Evolutionary conservation across 2,113 vertebrate genomes (phyloP).

Genomic region (Cisticola juncidis): DNA sequence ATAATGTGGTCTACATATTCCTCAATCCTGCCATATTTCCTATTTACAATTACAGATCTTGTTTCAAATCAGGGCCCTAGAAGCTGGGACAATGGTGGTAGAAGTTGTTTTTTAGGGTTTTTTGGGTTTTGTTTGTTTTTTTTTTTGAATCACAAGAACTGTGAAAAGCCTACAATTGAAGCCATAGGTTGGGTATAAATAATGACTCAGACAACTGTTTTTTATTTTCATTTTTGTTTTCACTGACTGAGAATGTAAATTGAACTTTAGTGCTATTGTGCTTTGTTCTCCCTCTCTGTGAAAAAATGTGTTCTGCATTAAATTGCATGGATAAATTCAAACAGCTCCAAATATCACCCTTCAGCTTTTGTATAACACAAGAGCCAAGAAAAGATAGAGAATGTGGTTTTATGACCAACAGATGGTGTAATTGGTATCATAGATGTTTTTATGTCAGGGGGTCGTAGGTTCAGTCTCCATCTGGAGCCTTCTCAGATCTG

Average conservation of each 20-base stretch:
- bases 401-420: constrained; percentile 78
- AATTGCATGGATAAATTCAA: constrained; percentile 68
- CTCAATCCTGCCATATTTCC: background rate
- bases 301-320: constrained; percentile 82
- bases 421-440: constrained; percentile 78
- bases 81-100: background rate
- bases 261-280: constrained; percentile 76
- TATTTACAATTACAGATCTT: background rate
- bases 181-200: constrained; percentile 50
- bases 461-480: constrained; percentile 77
- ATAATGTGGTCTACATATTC: background rate
- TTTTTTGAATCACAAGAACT: background rate
- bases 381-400: constrained; percentile 76
- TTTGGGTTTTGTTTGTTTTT: too few species aligned
- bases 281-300: constrained; percentile 77
- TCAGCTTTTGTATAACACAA: constrained; percentile 68
- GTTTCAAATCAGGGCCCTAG: background rate
- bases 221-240: constrained; percentile 82
- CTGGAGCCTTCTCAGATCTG: constrained; percentile 69
- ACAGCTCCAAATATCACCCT: constrained; percentile 71
- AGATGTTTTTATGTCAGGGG: constrained; percentile 74
- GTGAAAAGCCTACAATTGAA: constrained; percentile 32
- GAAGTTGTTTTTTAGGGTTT: background rate
- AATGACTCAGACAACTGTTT: constrained; percentile 73
- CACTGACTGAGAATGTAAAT: constrained; percentile 81